phyloP scores from a whole-genome alignment of 2,113 vertebrate species.

The Protomyctophum bolini region DNA sequence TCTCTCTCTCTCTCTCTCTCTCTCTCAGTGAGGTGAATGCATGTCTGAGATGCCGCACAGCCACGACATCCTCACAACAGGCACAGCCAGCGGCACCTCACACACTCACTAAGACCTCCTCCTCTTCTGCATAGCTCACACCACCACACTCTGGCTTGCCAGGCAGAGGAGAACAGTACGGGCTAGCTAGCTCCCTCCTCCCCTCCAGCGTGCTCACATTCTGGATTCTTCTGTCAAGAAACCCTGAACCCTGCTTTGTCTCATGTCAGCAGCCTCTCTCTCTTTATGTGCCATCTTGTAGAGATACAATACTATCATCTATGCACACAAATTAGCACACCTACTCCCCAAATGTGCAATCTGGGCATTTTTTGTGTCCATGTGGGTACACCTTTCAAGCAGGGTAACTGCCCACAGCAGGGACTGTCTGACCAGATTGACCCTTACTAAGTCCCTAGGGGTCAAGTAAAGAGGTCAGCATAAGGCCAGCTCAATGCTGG shows the following conservation, averaged over 20 bases:
- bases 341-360: slow-evolving; percentile 17
- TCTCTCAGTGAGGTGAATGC: slow-evolving; percentile 60
- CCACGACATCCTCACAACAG: slow-evolving; percentile 59
- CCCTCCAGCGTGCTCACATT: slow-evolving; percentile 29
- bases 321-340: no score
- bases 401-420: slow-evolving; percentile 45
- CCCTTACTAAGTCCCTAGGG: slow-evolving; percentile 63
- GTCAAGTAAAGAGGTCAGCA: slow-evolving; percentile 66
- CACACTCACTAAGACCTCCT: slow-evolving; percentile 43
- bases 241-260: slow-evolving; percentile 9
- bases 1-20: background rate
- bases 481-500: slow-evolving; percentile 49
- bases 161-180: slow-evolving; percentile 29
- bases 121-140: slow-evolving; percentile 61
- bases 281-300: background rate
- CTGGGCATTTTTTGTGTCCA: slow-evolving; percentile 49
- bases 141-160: slow-evolving; percentile 45
- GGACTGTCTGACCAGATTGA: slow-evolving; percentile 63
- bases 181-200: slow-evolving; percentile 26
- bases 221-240: slow-evolving; percentile 34
- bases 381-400: slow-evolving; percentile 41
- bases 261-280: background rate
- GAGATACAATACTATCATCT: no score
- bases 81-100: slow-evolving; percentile 62
- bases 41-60: slow-evolving; percentile 74